A percentile compares a stretch with the other conserved stretches of the same genome.
Conservation (phyloP, 2,113 vertebrate species). For the Proteles cristata region DNA sequence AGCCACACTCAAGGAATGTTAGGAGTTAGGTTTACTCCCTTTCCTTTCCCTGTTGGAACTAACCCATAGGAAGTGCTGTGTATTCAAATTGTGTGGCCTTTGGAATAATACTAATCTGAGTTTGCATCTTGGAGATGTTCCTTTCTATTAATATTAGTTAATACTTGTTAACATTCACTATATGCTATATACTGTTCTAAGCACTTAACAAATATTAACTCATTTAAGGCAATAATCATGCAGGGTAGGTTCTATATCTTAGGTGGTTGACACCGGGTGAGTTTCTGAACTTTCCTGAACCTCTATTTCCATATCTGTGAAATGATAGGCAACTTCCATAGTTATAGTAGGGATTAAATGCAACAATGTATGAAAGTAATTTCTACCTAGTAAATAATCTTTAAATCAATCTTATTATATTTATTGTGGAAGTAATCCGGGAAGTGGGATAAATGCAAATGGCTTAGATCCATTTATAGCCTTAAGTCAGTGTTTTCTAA, state of each 20-base stretch:
- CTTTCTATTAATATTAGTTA: background rate
- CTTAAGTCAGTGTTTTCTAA: background rate
- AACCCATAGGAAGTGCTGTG: background rate
- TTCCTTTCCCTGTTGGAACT: background rate
- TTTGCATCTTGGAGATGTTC: background rate
- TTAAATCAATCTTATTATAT: conserved; percentile 47
- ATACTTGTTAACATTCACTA: background rate
- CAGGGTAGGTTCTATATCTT: background rate
- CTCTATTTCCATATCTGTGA: background rate
- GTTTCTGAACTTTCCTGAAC: conserved; percentile 14
- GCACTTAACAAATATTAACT: background rate
- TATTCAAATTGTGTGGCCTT: background rate
- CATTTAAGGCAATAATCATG: background rate
- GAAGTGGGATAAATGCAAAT: conserved; percentile 6
- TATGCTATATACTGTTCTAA: background rate
- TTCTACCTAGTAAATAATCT: background rate
- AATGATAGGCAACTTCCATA: background rate
- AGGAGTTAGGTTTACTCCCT: background rate
- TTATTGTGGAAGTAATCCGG: background rate
- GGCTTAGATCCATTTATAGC: background rate
- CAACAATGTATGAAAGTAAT: background rate
- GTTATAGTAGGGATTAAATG: conserved; percentile 1
- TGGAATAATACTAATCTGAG: background rate
- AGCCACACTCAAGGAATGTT: background rate
- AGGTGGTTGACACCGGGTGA: background rate